These are phyloP conservation scores for Polydesmus complanatus DNA, from an alignment of 2,888 invertebrate genomes.

Conservation along the genomic window DNA sequence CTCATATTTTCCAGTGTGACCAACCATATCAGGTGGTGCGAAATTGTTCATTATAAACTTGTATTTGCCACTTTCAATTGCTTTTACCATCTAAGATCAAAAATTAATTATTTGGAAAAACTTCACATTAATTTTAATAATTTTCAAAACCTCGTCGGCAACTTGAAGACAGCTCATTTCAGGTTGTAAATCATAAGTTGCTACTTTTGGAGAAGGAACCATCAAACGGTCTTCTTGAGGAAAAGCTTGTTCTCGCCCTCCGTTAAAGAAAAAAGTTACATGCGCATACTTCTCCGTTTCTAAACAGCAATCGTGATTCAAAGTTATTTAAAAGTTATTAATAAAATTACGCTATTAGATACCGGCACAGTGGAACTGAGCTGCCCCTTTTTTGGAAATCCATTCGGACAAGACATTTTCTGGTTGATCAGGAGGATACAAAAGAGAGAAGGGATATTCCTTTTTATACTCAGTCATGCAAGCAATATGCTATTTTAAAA, in stretches of 20 bases:
- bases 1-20: slow-evolving; percentile 35
- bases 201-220: slow-evolving; percentile 35
- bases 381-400: slow-evolving; percentile 28
- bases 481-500: slow-evolving; percentile 14
- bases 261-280: slow-evolving; percentile 38
- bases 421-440: slow-evolving; percentile 33
- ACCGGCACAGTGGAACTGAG: slow-evolving; percentile 36
- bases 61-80: slow-evolving; percentile 28
- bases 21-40: slow-evolving; percentile 38
- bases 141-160: slow-evolving; percentile 28
- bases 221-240: slow-evolving; percentile 30
- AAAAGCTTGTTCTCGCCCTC: slow-evolving; percentile 33
- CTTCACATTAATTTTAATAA: not conserved
- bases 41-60: slow-evolving; percentile 37
- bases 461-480: slow-evolving; percentile 36
- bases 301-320: slow-evolving; percentile 14
- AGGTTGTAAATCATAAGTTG: slow-evolving; percentile 34
- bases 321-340: not conserved
- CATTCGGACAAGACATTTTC: slow-evolving; percentile 36
- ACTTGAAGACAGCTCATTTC: slow-evolving; percentile 34
- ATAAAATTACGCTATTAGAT: slow-evolving; percentile 12
- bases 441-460: slow-evolving; percentile 31
- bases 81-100: slow-evolving; percentile 27
- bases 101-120: slow-evolving; percentile 4
- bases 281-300: slow-evolving; percentile 37